phyloP scores from a whole-genome alignment of 2,113 vertebrate genomes.

The Seriola quinqueradiata region DNA sequence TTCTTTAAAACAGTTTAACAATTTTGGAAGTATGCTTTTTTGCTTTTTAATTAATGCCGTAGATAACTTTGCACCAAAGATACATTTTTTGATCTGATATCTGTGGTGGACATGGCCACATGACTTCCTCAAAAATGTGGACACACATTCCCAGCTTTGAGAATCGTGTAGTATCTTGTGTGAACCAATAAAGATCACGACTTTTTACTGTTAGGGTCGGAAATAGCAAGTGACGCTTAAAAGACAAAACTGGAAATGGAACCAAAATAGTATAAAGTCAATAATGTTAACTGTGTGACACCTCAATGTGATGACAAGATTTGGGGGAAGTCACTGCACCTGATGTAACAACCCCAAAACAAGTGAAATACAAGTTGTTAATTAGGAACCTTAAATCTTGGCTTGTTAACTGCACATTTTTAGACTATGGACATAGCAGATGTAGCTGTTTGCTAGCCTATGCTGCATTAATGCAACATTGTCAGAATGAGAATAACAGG shows the following conservation, averaged over 20 bases:
- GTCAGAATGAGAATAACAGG: not conserved
- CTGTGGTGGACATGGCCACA: not conserved
- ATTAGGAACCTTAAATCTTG: no score
- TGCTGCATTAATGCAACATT: not conserved
- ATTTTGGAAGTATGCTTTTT: not conserved
- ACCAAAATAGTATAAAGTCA: no score
- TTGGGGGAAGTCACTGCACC: no score
- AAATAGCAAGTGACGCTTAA: no score
- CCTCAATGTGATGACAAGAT: no score
- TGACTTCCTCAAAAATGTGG: not conserved
- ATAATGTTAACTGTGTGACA: no score
- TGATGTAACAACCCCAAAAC: no score
- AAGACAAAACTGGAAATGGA: no score
- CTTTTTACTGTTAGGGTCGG: no score
- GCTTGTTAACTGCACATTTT: not conserved
- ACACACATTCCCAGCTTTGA: not conserved
- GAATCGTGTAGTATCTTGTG: not conserved
- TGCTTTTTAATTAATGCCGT: not conserved
- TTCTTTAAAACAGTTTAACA: no score
- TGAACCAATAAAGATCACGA: no score
- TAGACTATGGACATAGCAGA: not conserved
- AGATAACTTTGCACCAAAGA: not conserved
- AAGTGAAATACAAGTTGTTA: no score
- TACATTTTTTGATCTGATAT: not conserved
- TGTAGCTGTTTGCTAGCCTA: not conserved